Evolutionary conservation across 2,888 invertebrate species (phyloP).

Genomic region (Eupelmus urozonus): DNA sequence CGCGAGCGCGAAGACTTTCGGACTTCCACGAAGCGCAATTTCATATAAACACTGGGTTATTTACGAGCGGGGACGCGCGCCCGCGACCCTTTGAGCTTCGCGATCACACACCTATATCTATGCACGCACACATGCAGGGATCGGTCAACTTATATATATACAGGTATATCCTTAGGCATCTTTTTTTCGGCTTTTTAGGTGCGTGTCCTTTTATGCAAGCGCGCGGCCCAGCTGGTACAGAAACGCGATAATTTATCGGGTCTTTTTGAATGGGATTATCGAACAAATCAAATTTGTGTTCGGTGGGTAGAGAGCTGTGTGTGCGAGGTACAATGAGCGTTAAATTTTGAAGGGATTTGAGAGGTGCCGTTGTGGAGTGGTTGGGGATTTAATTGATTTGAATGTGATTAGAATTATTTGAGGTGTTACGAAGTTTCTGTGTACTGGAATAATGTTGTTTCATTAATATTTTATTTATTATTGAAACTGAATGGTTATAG

Average conservation of each 20-base stretch:
- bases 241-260: conserved; percentile 51
- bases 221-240: no score
- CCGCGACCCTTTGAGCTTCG: conserved; percentile 58
- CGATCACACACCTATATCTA: conserved; percentile 48
- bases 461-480: no score
- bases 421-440: no score
- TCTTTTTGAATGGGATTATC: conserved; percentile 38
- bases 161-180: not conserved
- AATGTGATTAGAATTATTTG: no score
- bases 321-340: conserved; percentile 12
- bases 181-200: conserved; percentile 3
- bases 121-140: conserved; percentile 29
- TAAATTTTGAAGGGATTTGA: conserved; percentile 31
- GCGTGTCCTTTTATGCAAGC: conserved; percentile 3
- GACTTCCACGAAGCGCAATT: conserved; percentile 70
- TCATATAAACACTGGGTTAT: conserved; percentile 71
- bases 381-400: conserved; percentile 35
- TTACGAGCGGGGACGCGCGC: conserved; percentile 65
- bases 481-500: no score
- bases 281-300: conserved; percentile 50
- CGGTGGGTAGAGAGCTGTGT: not conserved
- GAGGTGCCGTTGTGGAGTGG: not conserved
- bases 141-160: conserved; percentile 57
- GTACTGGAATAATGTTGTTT: no score
- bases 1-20: conserved; percentile 38